Conservation (phyloP, 2,797 vertebrate species). For the Holocentrus rufus region DNA sequence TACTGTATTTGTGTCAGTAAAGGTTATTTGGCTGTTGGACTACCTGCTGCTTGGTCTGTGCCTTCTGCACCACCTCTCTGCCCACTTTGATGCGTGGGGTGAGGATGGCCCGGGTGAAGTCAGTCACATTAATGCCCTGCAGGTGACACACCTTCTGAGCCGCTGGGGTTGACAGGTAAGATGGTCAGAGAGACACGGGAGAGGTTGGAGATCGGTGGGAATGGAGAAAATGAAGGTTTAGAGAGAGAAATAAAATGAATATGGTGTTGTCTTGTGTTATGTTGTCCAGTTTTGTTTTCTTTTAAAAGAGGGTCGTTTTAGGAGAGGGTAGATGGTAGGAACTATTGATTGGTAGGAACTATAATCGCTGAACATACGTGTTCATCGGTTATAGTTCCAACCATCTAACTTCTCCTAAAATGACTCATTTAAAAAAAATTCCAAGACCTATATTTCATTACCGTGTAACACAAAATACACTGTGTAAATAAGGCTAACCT, state of each 20-base stretch:
- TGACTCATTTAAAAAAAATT: too few species aligned
- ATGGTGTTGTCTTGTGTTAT: too few species aligned
- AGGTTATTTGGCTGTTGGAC: not conserved
- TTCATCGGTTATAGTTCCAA: too few species aligned
- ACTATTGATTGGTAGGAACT: too few species aligned
- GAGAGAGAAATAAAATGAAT: not conserved
- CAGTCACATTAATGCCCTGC: conserved; percentile 94
- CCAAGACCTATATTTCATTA: too few species aligned
- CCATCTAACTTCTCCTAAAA: too few species aligned
- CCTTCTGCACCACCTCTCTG: conserved; percentile 96
- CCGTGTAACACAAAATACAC: too few species aligned
- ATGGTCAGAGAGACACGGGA: not conserved
- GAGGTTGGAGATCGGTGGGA: conserved; percentile 13
- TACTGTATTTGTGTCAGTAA: not conserved
- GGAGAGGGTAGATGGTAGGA: too few species aligned
- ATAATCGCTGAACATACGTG: too few species aligned
- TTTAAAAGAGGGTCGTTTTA: too few species aligned
- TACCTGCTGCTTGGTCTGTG: conserved; percentile 98
- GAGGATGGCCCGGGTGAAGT: conserved; percentile 94
- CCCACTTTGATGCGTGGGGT: conserved; percentile 97
- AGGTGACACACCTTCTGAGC: conserved; percentile 98
- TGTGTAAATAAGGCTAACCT: too few species aligned
- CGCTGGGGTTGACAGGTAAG: conserved; percentile 72
- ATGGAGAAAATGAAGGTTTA: not conserved
- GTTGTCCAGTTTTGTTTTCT: too few species aligned